phyloP scores from a whole-genome alignment of 2,888 invertebrate species.

The Pocota personata region DNA sequence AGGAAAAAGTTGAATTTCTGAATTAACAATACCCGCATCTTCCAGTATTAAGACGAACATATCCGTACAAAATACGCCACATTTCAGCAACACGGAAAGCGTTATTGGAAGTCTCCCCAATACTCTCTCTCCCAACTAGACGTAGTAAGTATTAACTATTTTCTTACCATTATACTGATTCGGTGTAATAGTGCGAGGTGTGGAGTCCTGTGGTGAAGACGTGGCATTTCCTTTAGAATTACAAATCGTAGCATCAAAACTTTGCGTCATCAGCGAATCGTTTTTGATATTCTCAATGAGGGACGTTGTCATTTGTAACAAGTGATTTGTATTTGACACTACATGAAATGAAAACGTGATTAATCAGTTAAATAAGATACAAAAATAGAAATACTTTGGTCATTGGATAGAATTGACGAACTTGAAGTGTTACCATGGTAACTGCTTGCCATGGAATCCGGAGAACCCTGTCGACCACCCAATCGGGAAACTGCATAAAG shows the following conservation, averaged over 20 bases:
- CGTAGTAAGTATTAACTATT: neutral
- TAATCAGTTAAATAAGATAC: neutral
- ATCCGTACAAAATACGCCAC: too few species aligned
- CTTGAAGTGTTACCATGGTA: constrained; percentile 85
- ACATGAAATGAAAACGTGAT: constrained; percentile 39
- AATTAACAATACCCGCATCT: too few species aligned
- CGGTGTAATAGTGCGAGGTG: constrained; percentile 81
- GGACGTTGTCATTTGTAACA: constrained; percentile 82
- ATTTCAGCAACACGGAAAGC: too few species aligned
- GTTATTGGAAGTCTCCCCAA: too few species aligned
- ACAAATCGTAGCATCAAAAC: constrained; percentile 83
- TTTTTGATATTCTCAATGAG: constrained; percentile 82
- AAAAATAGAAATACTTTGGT: constrained; percentile 76
- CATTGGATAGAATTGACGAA: constrained; percentile 76
- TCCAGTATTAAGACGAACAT: too few species aligned
- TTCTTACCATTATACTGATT: constrained; percentile 81
- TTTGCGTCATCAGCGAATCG: constrained; percentile 85
- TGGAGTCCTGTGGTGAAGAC: constrained; percentile 81
- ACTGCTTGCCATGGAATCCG: constrained; percentile 89
- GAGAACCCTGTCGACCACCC: constrained; percentile 85
- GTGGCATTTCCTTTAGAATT: constrained; percentile 78
- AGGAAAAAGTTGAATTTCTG: too few species aligned
- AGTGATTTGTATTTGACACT: constrained; percentile 77
- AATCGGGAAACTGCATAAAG: constrained; percentile 81
- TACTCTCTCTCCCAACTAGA: neutral